A percentile compares a stretch with the other conserved stretches of the same genome.
These are phyloP conservation scores for Venturia canescens DNA, from an alignment of 1,140 invertebrate species.

Conservation along the genomic window DNA sequence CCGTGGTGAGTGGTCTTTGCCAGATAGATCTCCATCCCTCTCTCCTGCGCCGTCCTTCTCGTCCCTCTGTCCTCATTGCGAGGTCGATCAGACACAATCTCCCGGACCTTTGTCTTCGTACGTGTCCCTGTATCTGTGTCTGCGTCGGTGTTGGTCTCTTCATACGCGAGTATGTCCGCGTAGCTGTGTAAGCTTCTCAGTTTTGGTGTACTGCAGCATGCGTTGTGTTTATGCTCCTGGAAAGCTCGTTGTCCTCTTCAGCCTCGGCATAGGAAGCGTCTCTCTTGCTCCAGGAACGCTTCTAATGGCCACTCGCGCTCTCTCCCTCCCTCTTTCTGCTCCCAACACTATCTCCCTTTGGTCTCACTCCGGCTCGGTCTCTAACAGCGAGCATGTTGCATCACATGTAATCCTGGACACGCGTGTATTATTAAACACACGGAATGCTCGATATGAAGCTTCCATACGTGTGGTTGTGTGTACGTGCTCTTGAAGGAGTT, in stretches of 20 bases:
- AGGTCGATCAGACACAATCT: background rate
- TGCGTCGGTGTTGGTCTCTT: no score
- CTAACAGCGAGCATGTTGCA: slow-evolving; percentile 3
- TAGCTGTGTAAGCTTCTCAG: background rate
- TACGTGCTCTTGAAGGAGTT: no score
- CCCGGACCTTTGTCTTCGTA: no score
- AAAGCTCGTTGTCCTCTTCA: background rate
- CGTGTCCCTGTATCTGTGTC: no score
- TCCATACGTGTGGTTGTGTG: background rate
- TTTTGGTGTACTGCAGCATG: background rate
- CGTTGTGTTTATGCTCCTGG: background rate
- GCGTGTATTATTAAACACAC: slow-evolving; percentile 3
- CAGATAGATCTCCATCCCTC: background rate
- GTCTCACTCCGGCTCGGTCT: background rate
- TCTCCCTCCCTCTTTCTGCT: background rate
- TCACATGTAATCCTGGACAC: background rate
- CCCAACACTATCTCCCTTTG: background rate
- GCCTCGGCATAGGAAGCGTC: background rate
- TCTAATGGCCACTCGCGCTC: background rate
- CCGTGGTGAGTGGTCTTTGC: background rate
- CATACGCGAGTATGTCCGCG: background rate
- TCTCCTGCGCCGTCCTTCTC: no score
- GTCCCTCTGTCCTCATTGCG: background rate
- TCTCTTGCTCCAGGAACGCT: background rate
- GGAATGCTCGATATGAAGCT: background rate